These are phyloP conservation scores for Gallinago solitaria DNA, from an alignment of 2,797 vertebrate genomes.

Conservation along the genomic window DNA sequence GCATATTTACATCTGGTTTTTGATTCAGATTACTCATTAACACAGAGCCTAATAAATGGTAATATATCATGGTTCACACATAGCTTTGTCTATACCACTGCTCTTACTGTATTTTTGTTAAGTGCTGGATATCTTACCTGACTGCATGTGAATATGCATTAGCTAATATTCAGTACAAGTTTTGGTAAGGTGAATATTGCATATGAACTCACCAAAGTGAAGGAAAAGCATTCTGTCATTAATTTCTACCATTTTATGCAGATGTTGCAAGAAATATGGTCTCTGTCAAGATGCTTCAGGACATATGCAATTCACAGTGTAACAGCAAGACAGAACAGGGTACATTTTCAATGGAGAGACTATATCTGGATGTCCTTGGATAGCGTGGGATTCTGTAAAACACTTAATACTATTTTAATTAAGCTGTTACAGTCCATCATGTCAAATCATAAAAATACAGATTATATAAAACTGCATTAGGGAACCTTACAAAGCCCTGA, in stretches of 20 bases:
- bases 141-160: background rate
- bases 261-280: background rate
- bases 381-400: background rate
- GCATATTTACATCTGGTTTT: background rate
- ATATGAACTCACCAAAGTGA: background rate
- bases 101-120: background rate
- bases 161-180: background rate
- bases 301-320: background rate
- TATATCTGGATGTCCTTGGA: background rate
- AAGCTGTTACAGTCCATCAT: background rate
- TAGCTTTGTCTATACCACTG: background rate
- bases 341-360: background rate
- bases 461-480: conserved; percentile 60
- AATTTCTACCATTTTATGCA: background rate
- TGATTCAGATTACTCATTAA: background rate
- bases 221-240: background rate
- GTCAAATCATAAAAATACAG: conserved; percentile 42
- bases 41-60: background rate
- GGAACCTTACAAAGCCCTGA: conserved; percentile 57
- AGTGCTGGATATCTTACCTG: background rate
- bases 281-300: background rate
- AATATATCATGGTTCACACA: background rate
- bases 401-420: conserved; percentile 49
- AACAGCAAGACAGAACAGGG: background rate
- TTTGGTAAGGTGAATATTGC: background rate